Evolutionary conservation across 2,113 vertebrate genomes (phyloP).

Genomic region (Rhipidura dahli): DNA sequence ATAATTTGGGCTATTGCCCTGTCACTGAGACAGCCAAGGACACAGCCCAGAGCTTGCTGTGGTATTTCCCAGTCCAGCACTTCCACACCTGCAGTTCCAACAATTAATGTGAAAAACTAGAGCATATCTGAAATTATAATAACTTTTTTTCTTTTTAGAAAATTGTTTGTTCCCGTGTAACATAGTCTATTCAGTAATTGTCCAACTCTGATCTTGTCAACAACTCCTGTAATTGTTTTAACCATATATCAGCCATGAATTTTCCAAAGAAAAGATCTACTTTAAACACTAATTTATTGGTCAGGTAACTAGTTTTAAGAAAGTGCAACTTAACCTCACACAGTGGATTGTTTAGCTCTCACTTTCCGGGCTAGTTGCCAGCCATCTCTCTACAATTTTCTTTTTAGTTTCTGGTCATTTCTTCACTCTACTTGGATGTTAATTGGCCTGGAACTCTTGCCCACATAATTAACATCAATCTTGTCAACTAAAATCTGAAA

Average conservation of each 20-base stretch:
- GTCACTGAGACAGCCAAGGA: neutral
- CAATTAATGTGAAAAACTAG: neutral
- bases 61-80: accelerated
- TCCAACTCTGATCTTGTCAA: neutral
- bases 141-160: neutral
- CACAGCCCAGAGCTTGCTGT: neutral
- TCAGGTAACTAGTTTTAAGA: neutral
- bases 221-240: neutral
- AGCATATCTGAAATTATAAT: neutral
- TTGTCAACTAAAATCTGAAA: neutral
- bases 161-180: neutral
- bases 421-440: neutral
- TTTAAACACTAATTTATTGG: neutral
- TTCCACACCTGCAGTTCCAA: neutral
- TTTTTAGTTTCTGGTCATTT: neutral
- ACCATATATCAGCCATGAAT: neutral
- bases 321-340: neutral
- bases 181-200: neutral
- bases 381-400: neutral
- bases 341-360: neutral
- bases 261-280: neutral
- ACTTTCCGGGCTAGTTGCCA: neutral
- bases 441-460: neutral
- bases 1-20: neutral
- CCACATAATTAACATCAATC: neutral